phyloP scores from a whole-genome alignment of 92 coral and sea anemone species.

The Parazoanthus darwini region DNA sequence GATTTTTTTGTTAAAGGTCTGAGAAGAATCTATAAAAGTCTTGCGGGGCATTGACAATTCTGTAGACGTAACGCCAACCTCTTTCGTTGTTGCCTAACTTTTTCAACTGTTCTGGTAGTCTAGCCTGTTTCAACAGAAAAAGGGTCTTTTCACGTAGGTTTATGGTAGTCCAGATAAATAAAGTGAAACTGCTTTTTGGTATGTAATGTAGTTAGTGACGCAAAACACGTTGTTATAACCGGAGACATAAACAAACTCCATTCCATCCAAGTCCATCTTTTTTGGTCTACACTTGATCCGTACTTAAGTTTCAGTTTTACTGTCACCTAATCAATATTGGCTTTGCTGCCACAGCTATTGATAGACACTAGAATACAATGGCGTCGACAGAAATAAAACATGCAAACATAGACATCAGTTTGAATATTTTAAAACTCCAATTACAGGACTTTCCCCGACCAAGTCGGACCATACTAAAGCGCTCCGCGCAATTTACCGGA shows the following conservation, averaged over 20 bases:
- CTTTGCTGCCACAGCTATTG: neutral
- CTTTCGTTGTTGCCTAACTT: neutral
- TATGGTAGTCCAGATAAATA: neutral
- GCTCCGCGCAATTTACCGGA: constrained; percentile 20
- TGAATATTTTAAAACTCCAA: neutral
- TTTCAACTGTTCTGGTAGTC: neutral
- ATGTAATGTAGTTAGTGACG: neutral
- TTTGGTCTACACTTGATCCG: neutral
- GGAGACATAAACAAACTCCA: neutral
- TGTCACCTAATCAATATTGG: neutral
- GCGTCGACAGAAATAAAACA: neutral
- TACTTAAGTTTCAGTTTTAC: neutral
- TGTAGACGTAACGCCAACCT: no score
- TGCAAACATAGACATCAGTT: neutral
- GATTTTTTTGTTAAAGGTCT: no score
- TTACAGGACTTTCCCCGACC: constrained; percentile 12
- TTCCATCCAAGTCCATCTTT: neutral
- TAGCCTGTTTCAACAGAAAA: neutral
- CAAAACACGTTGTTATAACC: neutral
- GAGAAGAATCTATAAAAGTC: no score
- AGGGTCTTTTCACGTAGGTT: neutral
- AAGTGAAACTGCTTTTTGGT: neutral
- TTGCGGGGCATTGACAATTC: no score
- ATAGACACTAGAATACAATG: neutral
- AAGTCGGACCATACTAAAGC: neutral